Percentiles rank a stretch among this genome's conserved stretches.
Conservation (phyloP, 2,888 invertebrate species). For the Eilema sororculum region DNA sequence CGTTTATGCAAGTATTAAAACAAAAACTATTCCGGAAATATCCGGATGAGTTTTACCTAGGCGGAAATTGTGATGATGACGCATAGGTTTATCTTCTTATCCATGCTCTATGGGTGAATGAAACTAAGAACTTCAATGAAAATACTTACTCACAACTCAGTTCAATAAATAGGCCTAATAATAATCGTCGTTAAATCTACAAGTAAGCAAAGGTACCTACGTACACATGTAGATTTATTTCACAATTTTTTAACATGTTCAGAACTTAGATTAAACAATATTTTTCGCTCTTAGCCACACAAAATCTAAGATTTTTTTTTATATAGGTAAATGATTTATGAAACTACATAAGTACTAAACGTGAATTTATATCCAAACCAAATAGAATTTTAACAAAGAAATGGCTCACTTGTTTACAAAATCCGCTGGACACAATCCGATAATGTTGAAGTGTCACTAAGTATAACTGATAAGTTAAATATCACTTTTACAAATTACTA, state of each 20-base stretch:
- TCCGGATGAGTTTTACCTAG: neutral
- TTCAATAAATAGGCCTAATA: no score
- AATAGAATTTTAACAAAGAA: conserved; percentile 23
- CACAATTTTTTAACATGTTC: neutral
- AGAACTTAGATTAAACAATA: neutral
- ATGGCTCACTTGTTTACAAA: conserved; percentile 47
- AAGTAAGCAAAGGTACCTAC: neutral
- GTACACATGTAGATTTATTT: neutral
- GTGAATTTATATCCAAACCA: neutral
- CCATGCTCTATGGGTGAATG: neutral
- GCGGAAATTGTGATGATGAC: neutral
- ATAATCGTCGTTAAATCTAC: no score
- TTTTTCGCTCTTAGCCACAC: neutral
- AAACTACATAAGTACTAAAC: neutral
- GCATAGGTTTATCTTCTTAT: neutral
- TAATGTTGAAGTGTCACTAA: conserved; percentile 38
- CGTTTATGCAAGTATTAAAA: neutral
- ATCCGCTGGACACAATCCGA: conserved; percentile 29
- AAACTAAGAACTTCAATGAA: neutral
- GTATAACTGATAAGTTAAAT: conserved; percentile 32
- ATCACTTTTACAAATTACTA: conserved; percentile 9
- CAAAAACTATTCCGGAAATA: no score
- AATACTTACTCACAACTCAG: neutral
- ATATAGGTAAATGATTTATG: no score
- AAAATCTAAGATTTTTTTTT: neutral